Conservation (phyloP, 1,140 invertebrate genomes). For the Lerema accius region DNA sequence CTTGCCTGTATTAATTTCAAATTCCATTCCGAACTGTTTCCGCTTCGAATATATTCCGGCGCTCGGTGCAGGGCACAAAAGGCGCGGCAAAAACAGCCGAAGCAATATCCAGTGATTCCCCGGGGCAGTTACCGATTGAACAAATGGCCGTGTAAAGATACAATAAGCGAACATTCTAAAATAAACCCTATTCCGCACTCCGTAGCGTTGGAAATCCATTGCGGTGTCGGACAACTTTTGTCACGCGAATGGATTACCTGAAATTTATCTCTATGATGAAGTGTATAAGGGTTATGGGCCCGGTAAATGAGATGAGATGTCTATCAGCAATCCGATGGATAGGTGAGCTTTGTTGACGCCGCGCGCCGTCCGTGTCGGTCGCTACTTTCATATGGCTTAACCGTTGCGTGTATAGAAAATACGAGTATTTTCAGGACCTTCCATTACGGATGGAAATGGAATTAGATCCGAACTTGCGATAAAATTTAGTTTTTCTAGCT, state of each 20-base stretch:
- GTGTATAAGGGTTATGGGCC: conserved; percentile 9
- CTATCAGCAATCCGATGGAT: conserved; percentile 17
- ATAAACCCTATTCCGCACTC: conserved; percentile 25
- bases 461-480: no score
- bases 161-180: conserved; percentile 23
- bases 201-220: conserved; percentile 15
- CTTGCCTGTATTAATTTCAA: conserved; percentile 19
- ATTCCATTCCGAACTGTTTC: conserved; percentile 33
- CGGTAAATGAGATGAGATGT: conserved; percentile 20
- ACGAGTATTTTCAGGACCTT: conserved; percentile 5
- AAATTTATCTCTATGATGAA: conserved; percentile 25
- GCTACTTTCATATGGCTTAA: background rate
- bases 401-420: conserved; percentile 8
- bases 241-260: conserved; percentile 14
- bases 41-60: conserved; percentile 49
- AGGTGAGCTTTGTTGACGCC: conserved; percentile 27
- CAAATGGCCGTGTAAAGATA: conserved; percentile 49
- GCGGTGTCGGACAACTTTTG: background rate
- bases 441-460: background rate
- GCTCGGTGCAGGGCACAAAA: conserved; percentile 39
- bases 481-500: no score
- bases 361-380: background rate
- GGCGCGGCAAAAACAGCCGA: conserved; percentile 50
- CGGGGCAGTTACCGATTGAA: conserved; percentile 52
- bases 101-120: conserved; percentile 58